phyloP scores from a whole-genome alignment of 2,113 vertebrate species.

The Percopsis transmontana region DNA sequence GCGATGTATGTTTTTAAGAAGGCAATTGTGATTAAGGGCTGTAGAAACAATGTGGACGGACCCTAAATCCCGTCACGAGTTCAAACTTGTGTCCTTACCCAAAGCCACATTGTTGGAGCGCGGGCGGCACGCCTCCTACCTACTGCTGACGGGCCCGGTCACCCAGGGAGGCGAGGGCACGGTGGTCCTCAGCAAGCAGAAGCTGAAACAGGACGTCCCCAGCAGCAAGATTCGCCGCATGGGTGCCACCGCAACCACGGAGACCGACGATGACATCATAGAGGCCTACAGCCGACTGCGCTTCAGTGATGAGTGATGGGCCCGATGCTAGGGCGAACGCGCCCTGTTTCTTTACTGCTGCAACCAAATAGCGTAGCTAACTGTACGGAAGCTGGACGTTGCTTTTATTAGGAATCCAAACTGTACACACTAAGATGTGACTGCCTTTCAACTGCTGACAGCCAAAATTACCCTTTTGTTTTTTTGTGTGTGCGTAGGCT shows the following conservation, averaged over 20 bases:
- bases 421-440: conserved; percentile 6
- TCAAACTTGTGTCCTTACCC: conserved; percentile 7
- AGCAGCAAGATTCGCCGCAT: conserved; percentile 75
- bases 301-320: conserved; percentile 76
- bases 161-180: conserved; percentile 35
- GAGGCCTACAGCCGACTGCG: conserved; percentile 84
- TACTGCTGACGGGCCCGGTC: conserved; percentile 81
- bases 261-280: conserved; percentile 74
- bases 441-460: conserved; percentile 39
- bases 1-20: too few relatives aligned
- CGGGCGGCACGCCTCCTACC: conserved; percentile 88
- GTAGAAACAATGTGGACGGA: too few relatives aligned
- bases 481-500: conserved; percentile 1
- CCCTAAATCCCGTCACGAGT: too few relatives aligned
- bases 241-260: conserved; percentile 15
- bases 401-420: conserved; percentile 26
- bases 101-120: conserved; percentile 85
- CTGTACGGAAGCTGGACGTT: background rate
- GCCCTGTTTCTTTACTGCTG: background rate
- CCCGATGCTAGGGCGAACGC: background rate
- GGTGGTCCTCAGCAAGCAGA: conserved; percentile 84
- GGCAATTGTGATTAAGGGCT: too few relatives aligned
- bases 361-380: background rate
- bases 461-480: conserved; percentile 23
- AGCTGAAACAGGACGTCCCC: conserved; percentile 81